Conservation (phyloP, 1,140 invertebrate genomes). For the Teleogryllus occipitalis region DNA sequence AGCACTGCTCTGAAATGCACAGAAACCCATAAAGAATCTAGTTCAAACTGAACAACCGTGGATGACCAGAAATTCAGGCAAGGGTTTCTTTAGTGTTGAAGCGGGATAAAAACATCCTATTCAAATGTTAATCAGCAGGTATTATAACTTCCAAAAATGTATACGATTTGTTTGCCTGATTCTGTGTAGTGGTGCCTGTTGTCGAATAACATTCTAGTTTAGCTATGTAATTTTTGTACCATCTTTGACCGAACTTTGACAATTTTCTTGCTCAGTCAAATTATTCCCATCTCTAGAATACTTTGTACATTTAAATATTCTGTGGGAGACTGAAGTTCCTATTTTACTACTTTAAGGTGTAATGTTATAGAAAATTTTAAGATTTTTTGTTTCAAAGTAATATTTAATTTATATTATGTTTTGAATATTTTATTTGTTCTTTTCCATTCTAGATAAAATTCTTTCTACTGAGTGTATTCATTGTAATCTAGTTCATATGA, state of each 20-base stretch:
- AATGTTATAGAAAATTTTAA: not conserved
- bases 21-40: too few species aligned
- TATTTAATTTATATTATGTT: constrained; percentile 6
- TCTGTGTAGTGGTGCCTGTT: not conserved
- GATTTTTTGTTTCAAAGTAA: constrained; percentile 6
- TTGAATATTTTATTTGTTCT: constrained; percentile 1
- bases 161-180: not conserved
- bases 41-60: too few species aligned
- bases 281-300: not conserved
- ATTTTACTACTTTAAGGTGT: constrained; percentile 5
- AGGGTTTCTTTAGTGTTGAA: too few species aligned
- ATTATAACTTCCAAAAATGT: not conserved
- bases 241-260: not conserved
- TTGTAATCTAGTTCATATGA: too few species aligned
- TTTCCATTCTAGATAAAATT: not conserved
- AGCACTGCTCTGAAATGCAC: too few species aligned
- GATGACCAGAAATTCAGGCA: too few species aligned
- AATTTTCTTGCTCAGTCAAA: not conserved
- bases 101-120: too few species aligned
- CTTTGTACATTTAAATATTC: not conserved
- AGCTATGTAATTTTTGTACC: not conserved
- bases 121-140: not conserved
- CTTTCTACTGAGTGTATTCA: not conserved
- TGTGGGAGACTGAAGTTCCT: not conserved
- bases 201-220: not conserved